Evolutionary conservation across 2,113 vertebrate species (phyloP).

Genomic region (Nettapus auritus): DNA sequence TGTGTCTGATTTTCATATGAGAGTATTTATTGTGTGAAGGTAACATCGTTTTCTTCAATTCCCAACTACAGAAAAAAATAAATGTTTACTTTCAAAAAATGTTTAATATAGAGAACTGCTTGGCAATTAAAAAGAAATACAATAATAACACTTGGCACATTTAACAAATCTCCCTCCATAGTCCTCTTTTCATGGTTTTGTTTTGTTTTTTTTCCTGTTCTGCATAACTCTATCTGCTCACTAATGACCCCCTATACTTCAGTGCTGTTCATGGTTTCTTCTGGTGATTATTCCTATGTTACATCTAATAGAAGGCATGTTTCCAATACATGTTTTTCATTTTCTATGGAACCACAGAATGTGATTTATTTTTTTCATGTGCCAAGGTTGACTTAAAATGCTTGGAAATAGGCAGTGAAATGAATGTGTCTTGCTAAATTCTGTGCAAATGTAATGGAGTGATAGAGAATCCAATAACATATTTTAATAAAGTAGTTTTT

Average conservation of each 20-base stretch:
- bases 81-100: not conserved
- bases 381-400: not conserved
- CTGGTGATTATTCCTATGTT: not conserved
- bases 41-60: not conserved
- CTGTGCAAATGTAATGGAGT: not conserved
- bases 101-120: not conserved
- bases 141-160: not conserved
- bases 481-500: not conserved
- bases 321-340: not conserved
- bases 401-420: not conserved
- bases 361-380: not conserved
- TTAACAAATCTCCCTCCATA: not conserved
- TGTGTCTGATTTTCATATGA: not conserved
- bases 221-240: not conserved
- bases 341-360: not conserved
- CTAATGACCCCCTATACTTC: not conserved
- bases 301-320: fast-evolving
- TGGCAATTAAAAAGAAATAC: not conserved
- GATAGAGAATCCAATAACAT: not conserved
- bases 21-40: not conserved
- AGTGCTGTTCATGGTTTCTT: not conserved
- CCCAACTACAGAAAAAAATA: not conserved
- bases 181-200: not conserved
- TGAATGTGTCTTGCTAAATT: not conserved
- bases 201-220: not conserved